Evolutionary conservation across 2,888 invertebrate species (phyloP), one percentile per base, ranked within the genome.

Genomic region (Eupelmus urozonus): DNA sequence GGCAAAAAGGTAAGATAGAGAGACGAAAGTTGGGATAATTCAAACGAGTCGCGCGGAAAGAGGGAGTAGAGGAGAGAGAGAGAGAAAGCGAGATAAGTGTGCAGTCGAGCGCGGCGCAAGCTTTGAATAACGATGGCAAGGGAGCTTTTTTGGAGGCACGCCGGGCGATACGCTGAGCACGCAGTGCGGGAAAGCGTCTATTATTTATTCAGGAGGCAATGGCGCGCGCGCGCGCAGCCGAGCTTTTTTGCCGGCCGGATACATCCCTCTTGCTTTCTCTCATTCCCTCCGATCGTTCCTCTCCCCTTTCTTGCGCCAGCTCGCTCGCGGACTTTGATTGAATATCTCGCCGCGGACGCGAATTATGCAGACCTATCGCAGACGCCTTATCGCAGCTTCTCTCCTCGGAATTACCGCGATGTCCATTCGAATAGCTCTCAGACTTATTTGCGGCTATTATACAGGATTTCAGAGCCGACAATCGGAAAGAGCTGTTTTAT

Each of bases 161-260:
- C 20, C 67, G 25, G 5, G 45, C 45, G 45, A 18, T 3, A 25
- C 59, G 11, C n/a, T 3, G 62, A 5, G 18, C 1, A 16, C 4
- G 16, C 49, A 60, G 20, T 20, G 71, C 27, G 49, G 60, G 57
- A 74, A 29, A 49, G 45, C 55, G 13, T 42, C 71, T 70, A 80
- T 83, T 81, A 80, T 83, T 83, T 83, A 83, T 82, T 79, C 81
- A 77, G 51, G 42, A 66, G 74, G 49, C 70, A 76, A 79, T 78
- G 80, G 69, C 45, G 11, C 2, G 3, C 23, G 3, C 27, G 11
- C 53, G 23, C 53, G n/a, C n/a, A n/a, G n/a, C n/a, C n/a, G 27
- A 13, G n/a, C 25, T 7, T 51, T 57, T 59, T 59, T 59, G 45
- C 34, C 59, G 25, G 45, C n/a, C n/a, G n/a, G n/a, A n/a, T n/a